A percentile compares a stretch with the other conserved stretches of the same genome.
phyloP scores from a whole-genome alignment of 2,113 vertebrate genomes.

The Calcarius ornatus region DNA sequence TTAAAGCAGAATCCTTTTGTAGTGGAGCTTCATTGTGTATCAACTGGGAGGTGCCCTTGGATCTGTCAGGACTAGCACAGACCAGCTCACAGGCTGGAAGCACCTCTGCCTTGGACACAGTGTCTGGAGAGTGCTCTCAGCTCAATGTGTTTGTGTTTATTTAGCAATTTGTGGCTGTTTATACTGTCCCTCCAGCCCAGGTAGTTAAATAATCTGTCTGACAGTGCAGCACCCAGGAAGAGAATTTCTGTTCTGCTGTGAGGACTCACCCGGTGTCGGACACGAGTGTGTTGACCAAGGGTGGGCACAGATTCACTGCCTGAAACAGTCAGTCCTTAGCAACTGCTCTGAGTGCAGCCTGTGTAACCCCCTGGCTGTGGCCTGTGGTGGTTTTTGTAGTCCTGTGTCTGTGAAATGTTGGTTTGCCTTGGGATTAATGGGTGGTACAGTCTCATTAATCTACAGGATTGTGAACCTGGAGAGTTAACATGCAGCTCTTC shows the following conservation, averaged over 20 bases:
- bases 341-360: not conserved
- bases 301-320: not conserved
- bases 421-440: not conserved
- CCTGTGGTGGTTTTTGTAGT: not conserved
- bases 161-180: not conserved
- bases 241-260: not conserved
- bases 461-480: not conserved
- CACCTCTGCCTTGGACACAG: not conserved
- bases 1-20: not conserved
- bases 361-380: not conserved
- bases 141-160: not conserved
- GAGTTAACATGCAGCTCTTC: not conserved
- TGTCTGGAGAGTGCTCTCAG: not conserved
- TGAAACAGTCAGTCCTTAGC: not conserved
- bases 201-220: not conserved
- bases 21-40: not conserved
- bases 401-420: not conserved
- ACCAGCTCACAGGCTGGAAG: not conserved
- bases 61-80: not conserved
- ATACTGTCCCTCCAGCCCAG: not conserved
- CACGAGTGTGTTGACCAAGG: not conserved
- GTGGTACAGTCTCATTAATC: not conserved
- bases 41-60: slow-evolving; percentile 28
- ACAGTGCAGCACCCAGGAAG: not conserved
- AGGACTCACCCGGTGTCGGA: not conserved